phyloP scores from a whole-genome alignment of 2,113 vertebrate genomes.

The Carassius auratus region DNA sequence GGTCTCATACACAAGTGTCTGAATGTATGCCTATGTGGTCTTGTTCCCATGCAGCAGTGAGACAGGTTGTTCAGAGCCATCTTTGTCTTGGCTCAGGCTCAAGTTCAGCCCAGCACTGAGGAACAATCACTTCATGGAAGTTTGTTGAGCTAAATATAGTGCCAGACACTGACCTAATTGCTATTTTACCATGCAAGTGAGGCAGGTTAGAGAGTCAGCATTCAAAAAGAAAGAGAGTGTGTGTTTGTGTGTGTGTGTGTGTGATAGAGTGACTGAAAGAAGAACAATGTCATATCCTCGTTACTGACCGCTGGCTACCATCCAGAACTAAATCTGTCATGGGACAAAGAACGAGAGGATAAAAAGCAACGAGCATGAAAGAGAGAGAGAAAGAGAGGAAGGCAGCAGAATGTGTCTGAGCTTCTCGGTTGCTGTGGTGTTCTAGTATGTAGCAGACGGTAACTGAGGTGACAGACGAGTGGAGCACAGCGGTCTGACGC shows the following conservation, averaged over 20 bases:
- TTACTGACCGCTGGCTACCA: conserved; percentile 46
- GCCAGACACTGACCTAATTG: no score
- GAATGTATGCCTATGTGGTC: neutral
- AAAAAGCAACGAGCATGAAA: conserved; percentile 23
- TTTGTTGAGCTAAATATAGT: no score
- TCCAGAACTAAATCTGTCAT: conserved; percentile 45
- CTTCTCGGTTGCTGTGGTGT: conserved; percentile 32
- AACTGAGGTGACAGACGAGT: conserved; percentile 51
- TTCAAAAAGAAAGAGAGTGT: conserved; percentile 6
- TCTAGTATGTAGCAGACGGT: conserved; percentile 51
- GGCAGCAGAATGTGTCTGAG: conserved; percentile 19
- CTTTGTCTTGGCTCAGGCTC: conserved; percentile 8
- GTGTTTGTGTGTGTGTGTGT: neutral
- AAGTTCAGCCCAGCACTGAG: no score
- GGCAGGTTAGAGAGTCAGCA: conserved; percentile 26
- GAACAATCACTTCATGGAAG: no score
- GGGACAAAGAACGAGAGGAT: conserved; percentile 29
- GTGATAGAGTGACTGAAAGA: neutral
- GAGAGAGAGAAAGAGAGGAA: conserved; percentile 35
- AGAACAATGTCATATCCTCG: conserved; percentile 39
- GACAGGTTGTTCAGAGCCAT: neutral
- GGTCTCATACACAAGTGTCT: neutral
- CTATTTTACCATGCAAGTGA: no score
- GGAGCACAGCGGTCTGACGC: conserved; percentile 48
- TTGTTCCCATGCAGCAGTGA: neutral